Evolutionary conservation across 2,888 invertebrate genomes (phyloP).

Genomic region (Pimpla rufipes): DNA sequence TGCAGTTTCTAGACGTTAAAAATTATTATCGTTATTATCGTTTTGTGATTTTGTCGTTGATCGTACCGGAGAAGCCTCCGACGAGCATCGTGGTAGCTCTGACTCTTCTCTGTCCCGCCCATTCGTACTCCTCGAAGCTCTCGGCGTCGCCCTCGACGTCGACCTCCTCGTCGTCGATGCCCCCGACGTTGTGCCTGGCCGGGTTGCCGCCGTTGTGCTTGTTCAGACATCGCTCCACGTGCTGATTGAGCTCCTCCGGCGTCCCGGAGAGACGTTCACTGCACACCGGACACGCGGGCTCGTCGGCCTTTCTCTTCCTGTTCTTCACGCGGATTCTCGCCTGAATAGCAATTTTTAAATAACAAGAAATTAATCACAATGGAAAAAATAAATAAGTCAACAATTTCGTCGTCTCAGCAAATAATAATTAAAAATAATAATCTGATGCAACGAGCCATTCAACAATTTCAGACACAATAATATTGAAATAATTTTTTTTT

Average conservation of each 20-base stretch:
- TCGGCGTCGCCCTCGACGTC: constrained; percentile 91
- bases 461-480: no score
- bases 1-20: neutral
- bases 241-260: constrained; percentile 90
- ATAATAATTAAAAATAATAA: no score
- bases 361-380: neutral
- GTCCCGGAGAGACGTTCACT: constrained; percentile 89
- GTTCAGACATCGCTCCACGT: constrained; percentile 90
- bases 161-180: constrained; percentile 91
- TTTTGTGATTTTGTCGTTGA: neutral
- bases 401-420: neutral
- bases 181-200: constrained; percentile 88
- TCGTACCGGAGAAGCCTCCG: constrained; percentile 88
- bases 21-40: neutral
- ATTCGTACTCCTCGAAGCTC: constrained; percentile 94
- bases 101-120: constrained; percentile 95
- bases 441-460: no score
- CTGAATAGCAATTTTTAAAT: constrained; percentile 75
- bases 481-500: no score
- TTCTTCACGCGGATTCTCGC: constrained; percentile 87
- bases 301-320: constrained; percentile 89
- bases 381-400: constrained; percentile 4
- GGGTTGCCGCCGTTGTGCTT: constrained; percentile 89
- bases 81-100: constrained; percentile 90
- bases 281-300: constrained; percentile 93